A percentile compares a stretch with the other conserved stretches of the same genome.
Conservation (phyloP, 2,888 invertebrate genomes). For the Drosophila macrothrix region DNA sequence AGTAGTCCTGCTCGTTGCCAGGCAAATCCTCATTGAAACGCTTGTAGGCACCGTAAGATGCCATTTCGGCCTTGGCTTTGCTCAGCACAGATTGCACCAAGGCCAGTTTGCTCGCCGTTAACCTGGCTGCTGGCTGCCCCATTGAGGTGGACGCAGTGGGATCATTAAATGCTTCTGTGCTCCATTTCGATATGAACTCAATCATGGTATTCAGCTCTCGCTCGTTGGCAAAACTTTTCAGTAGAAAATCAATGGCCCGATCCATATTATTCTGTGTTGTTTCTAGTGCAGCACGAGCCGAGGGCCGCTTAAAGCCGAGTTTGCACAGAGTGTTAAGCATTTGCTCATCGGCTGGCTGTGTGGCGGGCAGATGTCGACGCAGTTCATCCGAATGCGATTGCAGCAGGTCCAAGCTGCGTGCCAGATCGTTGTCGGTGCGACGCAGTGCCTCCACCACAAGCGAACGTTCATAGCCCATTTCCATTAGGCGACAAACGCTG, state of each 20-base stretch:
- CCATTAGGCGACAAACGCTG: conserved; percentile 86
- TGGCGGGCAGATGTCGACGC: conserved; percentile 56
- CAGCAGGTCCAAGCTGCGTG: conserved; percentile 70
- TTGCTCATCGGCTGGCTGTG: conserved; percentile 53
- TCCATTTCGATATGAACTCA: conserved; percentile 74
- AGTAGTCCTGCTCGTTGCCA: conserved; percentile 89
- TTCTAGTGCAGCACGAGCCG: conserved; percentile 87
- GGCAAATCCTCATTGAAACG: conserved; percentile 87
- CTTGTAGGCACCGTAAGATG: conserved; percentile 86
- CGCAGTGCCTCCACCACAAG: conserved; percentile 88
- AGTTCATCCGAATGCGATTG: conserved; percentile 77
- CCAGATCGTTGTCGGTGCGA: conserved; percentile 44
- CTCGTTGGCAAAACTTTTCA: conserved; percentile 83
- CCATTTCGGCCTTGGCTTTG: conserved; percentile 72
- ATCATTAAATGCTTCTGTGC: conserved; percentile 79
- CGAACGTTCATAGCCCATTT: conserved; percentile 89
- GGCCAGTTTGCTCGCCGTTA: conserved; percentile 52
- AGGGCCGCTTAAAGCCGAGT: conserved; percentile 87
- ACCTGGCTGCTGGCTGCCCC: background rate
- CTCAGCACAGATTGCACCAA: conserved; percentile 57
- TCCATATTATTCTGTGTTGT: conserved; percentile 86
- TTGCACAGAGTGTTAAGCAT: conserved; percentile 75
- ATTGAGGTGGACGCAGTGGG: conserved; percentile 40
- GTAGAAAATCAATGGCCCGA: conserved; percentile 87
- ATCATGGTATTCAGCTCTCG: conserved; percentile 72